Conservation (phyloP, 2,797 vertebrate genomes). For the Trematocara caparti region DNA sequence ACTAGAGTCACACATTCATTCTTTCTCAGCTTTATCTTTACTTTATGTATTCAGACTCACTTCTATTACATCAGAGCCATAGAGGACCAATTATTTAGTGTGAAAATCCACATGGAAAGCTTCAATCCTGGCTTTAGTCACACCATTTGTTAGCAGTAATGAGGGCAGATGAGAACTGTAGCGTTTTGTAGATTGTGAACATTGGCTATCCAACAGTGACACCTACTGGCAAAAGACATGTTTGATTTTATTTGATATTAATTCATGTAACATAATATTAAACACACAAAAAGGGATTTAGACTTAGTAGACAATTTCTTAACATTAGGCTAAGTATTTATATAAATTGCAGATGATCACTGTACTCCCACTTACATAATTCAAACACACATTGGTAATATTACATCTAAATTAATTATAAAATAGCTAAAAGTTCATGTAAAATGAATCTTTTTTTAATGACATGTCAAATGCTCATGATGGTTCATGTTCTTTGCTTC, state of each 20-base stretch:
- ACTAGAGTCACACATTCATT: not conserved
- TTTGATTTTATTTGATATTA: not conserved
- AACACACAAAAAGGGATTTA: not conserved
- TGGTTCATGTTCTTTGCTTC: not conserved
- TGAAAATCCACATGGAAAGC: not conserved
- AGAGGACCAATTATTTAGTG: not conserved
- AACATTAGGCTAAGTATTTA: rapidly evolving
- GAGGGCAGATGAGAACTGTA: not conserved
- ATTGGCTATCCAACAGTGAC: conserved; percentile 42
- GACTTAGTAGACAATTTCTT: not conserved
- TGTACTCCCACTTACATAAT: not conserved
- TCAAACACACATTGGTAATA: not conserved
- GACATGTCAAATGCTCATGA: not conserved
- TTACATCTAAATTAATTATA: not conserved
- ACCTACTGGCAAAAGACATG: conserved; percentile 41
- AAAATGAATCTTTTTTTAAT: not conserved
- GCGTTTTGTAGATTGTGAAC: not conserved
- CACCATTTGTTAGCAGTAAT: not conserved
- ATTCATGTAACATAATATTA: not conserved
- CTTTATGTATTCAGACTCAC: not conserved
- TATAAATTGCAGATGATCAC: not conserved
- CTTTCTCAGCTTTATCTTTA: not conserved
- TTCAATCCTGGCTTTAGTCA: not conserved
- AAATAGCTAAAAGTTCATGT: not conserved
- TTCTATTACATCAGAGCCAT: not conserved